A percentile compares a stretch with the other conserved stretches of the same genome.
Evolutionary conservation across 2,888 invertebrate species (phyloP).

Genomic region (Campaea margaritaria): DNA sequence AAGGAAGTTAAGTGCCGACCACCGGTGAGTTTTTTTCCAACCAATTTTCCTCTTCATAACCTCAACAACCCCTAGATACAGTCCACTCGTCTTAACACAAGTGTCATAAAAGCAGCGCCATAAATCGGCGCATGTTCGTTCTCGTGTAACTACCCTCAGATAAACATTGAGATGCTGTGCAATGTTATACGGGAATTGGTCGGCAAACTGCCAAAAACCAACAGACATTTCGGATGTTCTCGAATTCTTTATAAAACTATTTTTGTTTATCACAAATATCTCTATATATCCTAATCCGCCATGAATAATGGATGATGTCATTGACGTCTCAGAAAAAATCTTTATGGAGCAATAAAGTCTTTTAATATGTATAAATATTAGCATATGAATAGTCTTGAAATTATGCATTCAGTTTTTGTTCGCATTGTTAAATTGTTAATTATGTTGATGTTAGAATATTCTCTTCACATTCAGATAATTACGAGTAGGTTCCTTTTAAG

Average conservation of each 20-base stretch:
- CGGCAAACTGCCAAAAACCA: conserved; percentile 57
- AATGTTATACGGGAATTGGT: conserved; percentile 39
- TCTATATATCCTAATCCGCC: conserved; percentile 39
- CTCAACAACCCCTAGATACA: too few species aligned
- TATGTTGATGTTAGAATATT: conserved; percentile 11
- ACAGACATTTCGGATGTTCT: conserved; percentile 48
- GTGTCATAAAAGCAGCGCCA: conserved; percentile 47
- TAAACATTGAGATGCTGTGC: conserved; percentile 44
- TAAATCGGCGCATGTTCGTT: conserved; percentile 52
- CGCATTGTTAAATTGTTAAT: conserved; percentile 26
- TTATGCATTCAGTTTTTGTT: conserved; percentile 28
- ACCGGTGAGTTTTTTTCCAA: too few species aligned
- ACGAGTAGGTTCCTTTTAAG: too few species aligned
- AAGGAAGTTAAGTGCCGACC: too few species aligned
- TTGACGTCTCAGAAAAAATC: conserved; percentile 42
- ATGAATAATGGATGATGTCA: conserved; percentile 47
- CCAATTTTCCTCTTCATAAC: too few species aligned
- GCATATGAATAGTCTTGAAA: conserved; percentile 31
- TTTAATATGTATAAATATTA: conserved; percentile 30
- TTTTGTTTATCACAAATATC: conserved; percentile 37
- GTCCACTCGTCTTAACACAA: too few species aligned
- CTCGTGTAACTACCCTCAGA: conserved; percentile 51
- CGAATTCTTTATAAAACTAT: conserved; percentile 51
- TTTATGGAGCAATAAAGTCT: conserved; percentile 28
- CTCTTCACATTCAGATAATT: neutral